Conservation (phyloP, 2,888 invertebrate genomes). For the Fragum whitleyi region DNA sequence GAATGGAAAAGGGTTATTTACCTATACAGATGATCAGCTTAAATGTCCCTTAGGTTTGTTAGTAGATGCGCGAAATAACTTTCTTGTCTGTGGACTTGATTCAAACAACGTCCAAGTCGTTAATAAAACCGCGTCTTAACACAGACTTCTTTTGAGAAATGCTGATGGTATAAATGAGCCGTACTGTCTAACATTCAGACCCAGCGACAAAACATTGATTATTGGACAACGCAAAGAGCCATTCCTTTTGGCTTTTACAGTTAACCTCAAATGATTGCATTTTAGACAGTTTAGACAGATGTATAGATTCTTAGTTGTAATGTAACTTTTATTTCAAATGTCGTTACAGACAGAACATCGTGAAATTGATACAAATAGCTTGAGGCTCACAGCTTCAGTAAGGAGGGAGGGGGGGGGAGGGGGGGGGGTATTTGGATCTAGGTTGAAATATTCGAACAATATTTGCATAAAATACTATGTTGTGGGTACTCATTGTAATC, state of each 20-base stretch:
- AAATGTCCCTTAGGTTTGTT: not conserved
- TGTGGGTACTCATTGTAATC: no score
- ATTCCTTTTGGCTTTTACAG: not conserved
- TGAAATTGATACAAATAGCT: no score
- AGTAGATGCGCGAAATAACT: not conserved
- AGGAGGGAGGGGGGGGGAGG: no score
- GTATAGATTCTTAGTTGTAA: no score
- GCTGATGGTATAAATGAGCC: not conserved
- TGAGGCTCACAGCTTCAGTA: no score
- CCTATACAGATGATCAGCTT: not conserved
- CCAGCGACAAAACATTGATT: not conserved
- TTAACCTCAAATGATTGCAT: no score
- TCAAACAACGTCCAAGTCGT: constrained; percentile 7
- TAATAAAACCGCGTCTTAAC: not conserved
- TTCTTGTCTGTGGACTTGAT: not conserved
- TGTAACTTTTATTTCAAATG: no score
- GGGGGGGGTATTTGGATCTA: no score
- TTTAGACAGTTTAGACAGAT: no score
- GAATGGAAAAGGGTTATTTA: not conserved
- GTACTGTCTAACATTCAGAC: not conserved
- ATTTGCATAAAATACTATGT: no score
- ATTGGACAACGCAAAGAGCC: not conserved
- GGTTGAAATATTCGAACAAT: no score
- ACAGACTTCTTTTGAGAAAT: not conserved
- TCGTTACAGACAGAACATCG: no score